A percentile compares a stretch with the other conserved stretches of the same genome.
Conservation (phyloP, 2,888 invertebrate genomes). For the Siphonodentalium dalli region DNA sequence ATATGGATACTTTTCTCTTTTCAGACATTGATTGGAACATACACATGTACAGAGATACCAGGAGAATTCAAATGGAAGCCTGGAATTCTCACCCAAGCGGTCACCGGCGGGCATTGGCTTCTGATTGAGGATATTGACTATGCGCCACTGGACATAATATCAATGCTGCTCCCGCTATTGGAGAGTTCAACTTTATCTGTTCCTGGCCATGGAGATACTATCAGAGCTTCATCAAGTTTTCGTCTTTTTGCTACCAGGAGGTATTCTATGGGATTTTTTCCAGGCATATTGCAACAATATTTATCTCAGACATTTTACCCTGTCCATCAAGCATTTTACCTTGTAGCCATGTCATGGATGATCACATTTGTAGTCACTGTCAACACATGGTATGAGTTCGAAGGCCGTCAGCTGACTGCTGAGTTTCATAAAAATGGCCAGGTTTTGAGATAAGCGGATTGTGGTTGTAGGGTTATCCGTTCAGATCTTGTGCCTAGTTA, state of each 20-base stretch:
- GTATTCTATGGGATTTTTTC: too few relatives aligned
- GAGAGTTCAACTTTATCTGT: conserved; percentile 84
- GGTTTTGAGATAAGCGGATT: too few relatives aligned
- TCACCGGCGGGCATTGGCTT: conserved; percentile 75
- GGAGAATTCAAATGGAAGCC: conserved; percentile 98
- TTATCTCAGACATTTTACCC: too few relatives aligned
- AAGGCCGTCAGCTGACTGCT: too few relatives aligned
- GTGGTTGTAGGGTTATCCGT: too few relatives aligned
- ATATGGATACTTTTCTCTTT: conserved; percentile 8
- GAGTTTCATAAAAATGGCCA: too few relatives aligned
- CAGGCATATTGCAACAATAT: too few relatives aligned
- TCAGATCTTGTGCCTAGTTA: too few relatives aligned
- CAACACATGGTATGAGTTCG: too few relatives aligned
- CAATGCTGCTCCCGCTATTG: conserved; percentile 82
- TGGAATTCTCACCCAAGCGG: conserved; percentile 83
- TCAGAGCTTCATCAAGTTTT: conserved; percentile 84
- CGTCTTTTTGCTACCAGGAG: conserved; percentile 90
- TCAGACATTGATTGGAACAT: conserved; percentile 84
- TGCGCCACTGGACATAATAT: conserved; percentile 91
- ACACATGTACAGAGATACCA: conserved; percentile 93
- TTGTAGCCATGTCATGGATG: too few relatives aligned
- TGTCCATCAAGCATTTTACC: too few relatives aligned
- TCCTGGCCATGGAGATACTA: conserved; percentile 85
- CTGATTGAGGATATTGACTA: conserved; percentile 94
- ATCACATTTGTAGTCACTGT: too few relatives aligned